phyloP scores from a whole-genome alignment of 2,888 invertebrate genomes.

The Leuctra nigra region DNA sequence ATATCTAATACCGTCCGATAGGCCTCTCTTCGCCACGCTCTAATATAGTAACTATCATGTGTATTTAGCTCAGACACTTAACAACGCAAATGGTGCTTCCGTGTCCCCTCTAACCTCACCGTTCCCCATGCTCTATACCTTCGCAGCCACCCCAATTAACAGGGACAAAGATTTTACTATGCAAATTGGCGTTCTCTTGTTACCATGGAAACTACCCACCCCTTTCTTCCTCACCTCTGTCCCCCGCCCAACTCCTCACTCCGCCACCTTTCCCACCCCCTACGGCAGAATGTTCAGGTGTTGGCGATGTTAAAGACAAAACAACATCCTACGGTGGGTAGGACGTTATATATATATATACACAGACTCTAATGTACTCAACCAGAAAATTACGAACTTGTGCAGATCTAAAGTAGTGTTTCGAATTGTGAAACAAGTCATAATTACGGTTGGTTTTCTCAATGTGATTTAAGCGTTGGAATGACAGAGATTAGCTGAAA shows the following conservation, averaged over 20 bases:
- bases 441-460: too few relatives aligned
- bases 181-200: conserved; percentile 37
- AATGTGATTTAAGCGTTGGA: too few relatives aligned
- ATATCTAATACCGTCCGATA: too few relatives aligned
- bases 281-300: conserved; percentile 14
- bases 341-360: too few relatives aligned
- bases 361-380: too few relatives aligned
- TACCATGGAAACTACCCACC: conserved; percentile 33
- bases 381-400: too few relatives aligned
- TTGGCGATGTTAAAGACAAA: not conserved
- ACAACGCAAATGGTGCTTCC: conserved; percentile 25
- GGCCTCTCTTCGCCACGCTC: too few relatives aligned
- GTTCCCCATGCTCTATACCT: conserved; percentile 8
- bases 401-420: too few relatives aligned
- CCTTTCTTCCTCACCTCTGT: not conserved
- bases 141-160: conserved; percentile 32
- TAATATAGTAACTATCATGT: conserved; percentile 18
- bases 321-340: conserved; percentile 1
- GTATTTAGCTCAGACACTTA: conserved; percentile 18
- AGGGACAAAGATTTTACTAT: conserved; percentile 38
- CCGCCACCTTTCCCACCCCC: not conserved
- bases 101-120: conserved; percentile 19
- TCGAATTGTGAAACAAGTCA: too few relatives aligned
- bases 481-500: too few relatives aligned
- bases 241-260: conserved; percentile 1